Evolutionary conservation across 1,140 invertebrate genomes (phyloP), one percentile per base, ranked within the genome.

Genomic region (Calosoma granatense): DNA sequence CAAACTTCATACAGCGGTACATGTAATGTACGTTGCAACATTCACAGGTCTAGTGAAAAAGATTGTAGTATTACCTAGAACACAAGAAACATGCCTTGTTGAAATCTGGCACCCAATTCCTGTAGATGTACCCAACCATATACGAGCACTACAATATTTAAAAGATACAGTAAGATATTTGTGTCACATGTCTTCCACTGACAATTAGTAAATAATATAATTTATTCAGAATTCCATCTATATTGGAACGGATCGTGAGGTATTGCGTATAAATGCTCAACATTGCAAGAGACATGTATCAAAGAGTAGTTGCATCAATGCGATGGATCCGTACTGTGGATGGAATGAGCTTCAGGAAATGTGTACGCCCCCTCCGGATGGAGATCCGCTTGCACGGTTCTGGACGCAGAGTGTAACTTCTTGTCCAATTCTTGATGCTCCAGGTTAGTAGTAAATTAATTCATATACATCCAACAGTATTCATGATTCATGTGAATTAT

Each of bases 261-360:
- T 96, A 0, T 68, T 91, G 0, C 79, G 86, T 30, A 78, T 95
- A 23, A 80, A 86, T 1, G 81, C 88, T 0, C 79, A 86, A 51
- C 85, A 90, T 53, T 97, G 93, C 67, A 73, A 74, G 20, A 77
- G 89, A 1, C 86, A 92, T 70, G 75, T 74, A 15, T 83, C 77
- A 1, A 78, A 81, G 30, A 72, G 80, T 1, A 79, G 84, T 1
- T 97, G 94, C 70, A 64, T 92, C 17, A 85, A 86, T 63, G 85
- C 92, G 0, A 86, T 86, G 74, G 94, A 97, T 72, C 94, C 94
- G 0, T 92, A 96, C 69, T 97, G 94, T 72, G 94, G 91, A 0
- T 97, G 93, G 93, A 85, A 95, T 70, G 83, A 86, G 55, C 74
- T 81, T 2, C 70, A 79, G 2, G 80, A 88, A 53, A 70, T 73